Evolutionary conservation across 2,797 vertebrate genomes (phyloP), one percentile per base, ranked within the genome.

Genomic region (Crocidura indochinensis): DNA sequence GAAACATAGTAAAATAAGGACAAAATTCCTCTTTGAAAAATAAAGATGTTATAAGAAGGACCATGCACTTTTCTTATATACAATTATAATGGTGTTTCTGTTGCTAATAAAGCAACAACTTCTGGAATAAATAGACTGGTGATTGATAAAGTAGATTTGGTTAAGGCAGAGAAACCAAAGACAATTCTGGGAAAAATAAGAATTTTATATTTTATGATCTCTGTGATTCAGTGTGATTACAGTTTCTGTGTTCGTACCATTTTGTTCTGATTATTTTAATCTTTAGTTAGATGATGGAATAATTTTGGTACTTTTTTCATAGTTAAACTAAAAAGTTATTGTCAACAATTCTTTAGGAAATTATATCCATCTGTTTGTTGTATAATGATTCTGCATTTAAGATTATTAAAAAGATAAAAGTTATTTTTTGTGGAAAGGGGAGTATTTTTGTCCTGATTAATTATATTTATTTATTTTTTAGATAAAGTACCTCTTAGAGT

Each of bases 241-340:
- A 47, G 14, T 51, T 3, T 62, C 86, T 78, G n/a, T 17, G n/a
- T 22, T 29, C 2, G 17, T 15, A 75, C 8, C 11, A 10, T 49
- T 83, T 72, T 75, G 14, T 64, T 94, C 64, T 53, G 12, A 56
- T 62, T 74, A 72, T 17, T 71, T 75, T 91, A n/a, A 17, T 87
- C 26, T 83, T 83, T 56, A 69, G 15, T 82, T 56, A 53, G 31
- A 64, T 80, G 64, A 29, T 83, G 72, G 67, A 64, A 60, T 83
- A 17, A 46, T 77, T 88, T 80, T 82, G 19, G n/a, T 71, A 24
- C 24, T 56, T 84, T 67, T 91, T 65, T 89, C 38, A 87, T 84
- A 74, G 20, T 77, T 88, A 72, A 89, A 87, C 82, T 79, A 27
- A 75, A 87, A 92, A 75, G 24, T 44, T 51, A 1, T 85, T 87